phyloP scores from a whole-genome alignment of 2,113 vertebrate species.

The Xyliphius kryptos region DNA sequence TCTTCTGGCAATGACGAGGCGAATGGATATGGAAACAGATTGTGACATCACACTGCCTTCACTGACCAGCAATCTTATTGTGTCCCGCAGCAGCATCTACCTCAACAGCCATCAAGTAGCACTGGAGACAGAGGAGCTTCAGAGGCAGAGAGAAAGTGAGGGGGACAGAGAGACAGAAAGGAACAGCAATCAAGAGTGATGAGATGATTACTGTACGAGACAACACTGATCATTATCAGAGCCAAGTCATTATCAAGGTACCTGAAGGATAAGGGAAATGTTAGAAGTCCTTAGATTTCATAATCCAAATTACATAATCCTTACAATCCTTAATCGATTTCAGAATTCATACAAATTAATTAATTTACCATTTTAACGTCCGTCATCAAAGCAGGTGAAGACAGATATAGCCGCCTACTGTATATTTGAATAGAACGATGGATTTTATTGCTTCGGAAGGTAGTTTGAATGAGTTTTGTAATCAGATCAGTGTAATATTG shows the following conservation, averaged over 20 bases:
- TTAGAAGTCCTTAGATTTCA: too few relatives aligned
- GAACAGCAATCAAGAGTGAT: conserved; percentile 3
- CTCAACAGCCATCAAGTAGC: conserved; percentile 68
- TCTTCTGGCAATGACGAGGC: conserved; percentile 10
- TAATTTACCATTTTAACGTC: too few relatives aligned
- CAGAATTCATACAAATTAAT: too few relatives aligned
- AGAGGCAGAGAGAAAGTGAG: too few relatives aligned
- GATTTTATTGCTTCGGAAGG: not conserved
- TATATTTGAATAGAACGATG: too few relatives aligned
- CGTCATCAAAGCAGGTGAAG: too few relatives aligned
- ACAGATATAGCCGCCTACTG: too few relatives aligned
- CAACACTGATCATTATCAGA: conserved; percentile 16
- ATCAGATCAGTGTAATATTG: conserved; percentile 1
- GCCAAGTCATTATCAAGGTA: conserved; percentile 18
- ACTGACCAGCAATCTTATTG: conserved; percentile 52
- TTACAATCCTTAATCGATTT: too few relatives aligned
- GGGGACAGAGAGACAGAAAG: conserved; percentile 34
- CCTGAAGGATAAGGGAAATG: not conserved
- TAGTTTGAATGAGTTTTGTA: not conserved
- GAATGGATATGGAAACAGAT: conserved; percentile 46
- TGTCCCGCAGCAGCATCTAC: conserved; percentile 65
- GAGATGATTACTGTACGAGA: conserved; percentile 8
- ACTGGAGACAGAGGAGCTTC: conserved; percentile 52
- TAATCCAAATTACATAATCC: too few relatives aligned
- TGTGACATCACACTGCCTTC: conserved; percentile 47